A percentile compares a stretch with the other conserved stretches of the same genome.
Conservation (phyloP, 2,888 invertebrate species). For the Phrixothrix hirtus region DNA sequence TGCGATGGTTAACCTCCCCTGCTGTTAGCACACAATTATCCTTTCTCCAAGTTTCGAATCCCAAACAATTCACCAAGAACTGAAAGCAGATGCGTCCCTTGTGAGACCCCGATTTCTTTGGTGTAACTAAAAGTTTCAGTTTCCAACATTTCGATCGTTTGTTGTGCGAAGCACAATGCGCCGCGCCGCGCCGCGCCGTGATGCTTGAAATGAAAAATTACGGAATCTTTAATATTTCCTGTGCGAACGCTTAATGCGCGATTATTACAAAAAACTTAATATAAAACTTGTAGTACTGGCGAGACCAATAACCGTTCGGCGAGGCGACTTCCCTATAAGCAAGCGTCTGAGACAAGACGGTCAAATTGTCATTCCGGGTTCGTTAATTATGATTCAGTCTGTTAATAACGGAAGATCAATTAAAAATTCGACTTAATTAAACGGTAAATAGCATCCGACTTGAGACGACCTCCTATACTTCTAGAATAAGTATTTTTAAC, state of each 20-base stretch:
- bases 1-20: conserved; percentile 41
- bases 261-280: conserved; percentile 3
- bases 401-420: too few species aligned
- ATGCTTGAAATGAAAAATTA: neutral
- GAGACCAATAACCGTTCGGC: conserved; percentile 1
- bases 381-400: conserved; percentile 1
- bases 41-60: conserved; percentile 36
- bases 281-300: conserved; percentile 4
- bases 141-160: conserved; percentile 10
- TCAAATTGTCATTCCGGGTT: conserved; percentile 12
- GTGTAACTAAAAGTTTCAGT: conserved; percentile 26
- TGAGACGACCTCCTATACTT: too few species aligned
- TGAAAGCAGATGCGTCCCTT: conserved; percentile 40
- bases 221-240: conserved; percentile 4
- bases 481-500: neutral
- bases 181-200: too few species aligned
- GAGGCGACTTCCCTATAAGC: conserved; percentile 13
- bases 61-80: conserved; percentile 37
- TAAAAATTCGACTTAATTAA: too few species aligned
- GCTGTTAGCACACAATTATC: conserved; percentile 43
- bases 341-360: conserved; percentile 16
- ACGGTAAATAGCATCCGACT: too few species aligned
- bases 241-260: conserved; percentile 3
- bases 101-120: conserved; percentile 28
- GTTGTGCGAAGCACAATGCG: too few species aligned